These are phyloP conservation scores for Ochropleura leucogaster DNA, from an alignment of 2,888 invertebrate genomes.

Conservation along the genomic window DNA sequence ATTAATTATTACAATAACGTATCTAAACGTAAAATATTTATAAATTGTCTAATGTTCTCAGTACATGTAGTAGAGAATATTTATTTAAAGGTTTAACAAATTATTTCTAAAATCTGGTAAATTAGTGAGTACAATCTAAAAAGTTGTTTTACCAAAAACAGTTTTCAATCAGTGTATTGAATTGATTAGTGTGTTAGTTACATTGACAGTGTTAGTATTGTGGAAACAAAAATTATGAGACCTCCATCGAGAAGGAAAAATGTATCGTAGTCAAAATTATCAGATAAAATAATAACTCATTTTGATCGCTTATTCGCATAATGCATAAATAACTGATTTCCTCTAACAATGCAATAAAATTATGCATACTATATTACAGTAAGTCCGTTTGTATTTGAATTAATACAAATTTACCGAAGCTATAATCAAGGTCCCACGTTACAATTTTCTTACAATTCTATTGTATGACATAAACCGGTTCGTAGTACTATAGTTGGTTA, in stretches of 20 bases:
- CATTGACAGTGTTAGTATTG: conserved; percentile 8
- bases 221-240: conserved; percentile 7
- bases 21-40: conserved; percentile 50
- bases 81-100: conserved; percentile 32
- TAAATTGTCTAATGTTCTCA: conserved; percentile 43
- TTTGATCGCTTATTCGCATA: conserved; percentile 30
- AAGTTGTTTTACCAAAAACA: background rate
- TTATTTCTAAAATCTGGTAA: conserved; percentile 24
- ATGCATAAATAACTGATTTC: conserved; percentile 44
- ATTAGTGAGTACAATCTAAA: conserved; percentile 3
- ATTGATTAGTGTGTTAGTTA: background rate
- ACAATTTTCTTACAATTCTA: conserved; percentile 24
- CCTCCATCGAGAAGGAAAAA: conserved; percentile 11
- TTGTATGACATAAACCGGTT: conserved; percentile 33
- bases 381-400: conserved; percentile 32
- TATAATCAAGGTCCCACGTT: conserved; percentile 17
- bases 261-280: conserved; percentile 8
- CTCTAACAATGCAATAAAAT: conserved; percentile 40
- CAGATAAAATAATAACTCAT: conserved; percentile 19
- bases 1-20: conserved; percentile 55
- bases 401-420: conserved; percentile 17
- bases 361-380: conserved; percentile 41
- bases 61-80: conserved; percentile 31
- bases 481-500: conserved; percentile 58
- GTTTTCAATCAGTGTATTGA: conserved; percentile 2